A percentile compares a stretch with the other conserved stretches of the same genome.
phyloP scores from a whole-genome alignment of 2,797 vertebrate genomes.

The Acanthiza pusilla region DNA sequence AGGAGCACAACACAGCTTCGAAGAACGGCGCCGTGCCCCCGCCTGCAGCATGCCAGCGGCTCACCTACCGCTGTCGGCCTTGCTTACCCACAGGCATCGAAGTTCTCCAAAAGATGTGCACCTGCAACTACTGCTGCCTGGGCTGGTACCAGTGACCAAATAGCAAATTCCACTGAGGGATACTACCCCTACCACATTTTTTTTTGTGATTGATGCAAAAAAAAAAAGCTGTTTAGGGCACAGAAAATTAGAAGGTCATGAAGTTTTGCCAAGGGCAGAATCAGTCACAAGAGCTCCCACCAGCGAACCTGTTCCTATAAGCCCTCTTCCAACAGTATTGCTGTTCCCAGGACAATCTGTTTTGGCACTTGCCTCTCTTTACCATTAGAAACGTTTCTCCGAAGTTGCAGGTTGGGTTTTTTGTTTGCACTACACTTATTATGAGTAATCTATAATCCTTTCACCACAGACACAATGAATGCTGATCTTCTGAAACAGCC shows the following conservation, averaged over 20 bases:
- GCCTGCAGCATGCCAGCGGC: fast-evolving
- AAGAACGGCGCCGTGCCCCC: fast-evolving
- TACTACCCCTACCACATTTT: neutral
- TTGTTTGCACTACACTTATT: neutral
- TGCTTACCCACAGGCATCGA: neutral
- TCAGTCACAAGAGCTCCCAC: fast-evolving
- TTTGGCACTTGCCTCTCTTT: neutral
- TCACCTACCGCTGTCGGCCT: neutral
- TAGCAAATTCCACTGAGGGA: neutral
- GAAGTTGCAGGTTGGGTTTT: neutral
- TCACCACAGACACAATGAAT: neutral
- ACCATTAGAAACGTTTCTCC: neutral
- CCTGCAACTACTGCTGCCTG: neutral
- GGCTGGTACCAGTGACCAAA: neutral
- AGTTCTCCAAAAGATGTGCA: neutral
- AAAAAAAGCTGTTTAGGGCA: neutral
- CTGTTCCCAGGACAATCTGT: neutral
- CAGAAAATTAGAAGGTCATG: neutral
- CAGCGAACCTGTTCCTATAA: neutral
- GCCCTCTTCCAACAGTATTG: fast-evolving
- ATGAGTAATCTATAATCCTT: neutral
- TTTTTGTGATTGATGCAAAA: neutral
- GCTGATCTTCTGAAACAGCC: neutral
- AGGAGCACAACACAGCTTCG: neutral
- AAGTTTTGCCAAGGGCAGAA: neutral